A percentile compares a stretch with the other conserved stretches of the same genome.
phyloP scores from a whole-genome alignment of 2,797 vertebrate species.

The Podarcis siculus region DNA sequence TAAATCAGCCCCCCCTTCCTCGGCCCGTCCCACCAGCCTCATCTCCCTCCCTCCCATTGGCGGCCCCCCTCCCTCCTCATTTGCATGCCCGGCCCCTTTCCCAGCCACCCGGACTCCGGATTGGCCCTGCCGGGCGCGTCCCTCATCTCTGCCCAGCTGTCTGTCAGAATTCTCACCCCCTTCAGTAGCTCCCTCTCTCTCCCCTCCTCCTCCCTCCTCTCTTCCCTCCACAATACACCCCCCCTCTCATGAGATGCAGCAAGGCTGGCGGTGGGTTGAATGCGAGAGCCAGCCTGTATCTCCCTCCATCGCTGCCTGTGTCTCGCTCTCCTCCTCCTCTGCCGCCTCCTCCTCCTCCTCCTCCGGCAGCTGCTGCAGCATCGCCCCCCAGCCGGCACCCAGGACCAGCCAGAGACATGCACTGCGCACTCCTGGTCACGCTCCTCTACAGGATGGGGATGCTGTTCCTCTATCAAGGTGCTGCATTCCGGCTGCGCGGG shows the following conservation, averaged over 20 bases:
- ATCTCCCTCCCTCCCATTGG: constrained; percentile 20
- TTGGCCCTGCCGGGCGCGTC: constrained; percentile 9
- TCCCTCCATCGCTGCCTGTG: not conserved
- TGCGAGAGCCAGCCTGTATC: constrained; percentile 17
- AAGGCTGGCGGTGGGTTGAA: constrained; percentile 25
- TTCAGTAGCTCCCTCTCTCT: not conserved
- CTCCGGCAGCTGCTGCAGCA: not conserved
- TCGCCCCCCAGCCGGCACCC: not conserved
- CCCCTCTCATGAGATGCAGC: constrained; percentile 28
- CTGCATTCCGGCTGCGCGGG: not conserved
- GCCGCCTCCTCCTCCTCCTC: too few relatives aligned
- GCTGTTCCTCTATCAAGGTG: constrained; percentile 30
- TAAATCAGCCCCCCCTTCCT: constrained; percentile 24
- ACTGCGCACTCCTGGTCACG: not conserved
- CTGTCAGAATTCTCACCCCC: constrained; percentile 5
- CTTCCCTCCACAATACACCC: not conserved
- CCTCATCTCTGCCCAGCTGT: constrained; percentile 26
- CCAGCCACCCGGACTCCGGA: not conserved
- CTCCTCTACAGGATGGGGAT: constrained; percentile 7
- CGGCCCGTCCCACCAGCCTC: constrained; percentile 1
- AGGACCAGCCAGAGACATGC: constrained; percentile 15
- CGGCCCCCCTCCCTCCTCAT: not conserved
- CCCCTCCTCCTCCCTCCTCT: not conserved
- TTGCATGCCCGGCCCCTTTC: constrained; percentile 23
- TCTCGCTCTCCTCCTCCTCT: not conserved